Evolutionary conservation across 2,888 invertebrate genomes (phyloP), one percentile per base, ranked within the genome.

Genomic region (Acanthosepion lycidas): DNA sequence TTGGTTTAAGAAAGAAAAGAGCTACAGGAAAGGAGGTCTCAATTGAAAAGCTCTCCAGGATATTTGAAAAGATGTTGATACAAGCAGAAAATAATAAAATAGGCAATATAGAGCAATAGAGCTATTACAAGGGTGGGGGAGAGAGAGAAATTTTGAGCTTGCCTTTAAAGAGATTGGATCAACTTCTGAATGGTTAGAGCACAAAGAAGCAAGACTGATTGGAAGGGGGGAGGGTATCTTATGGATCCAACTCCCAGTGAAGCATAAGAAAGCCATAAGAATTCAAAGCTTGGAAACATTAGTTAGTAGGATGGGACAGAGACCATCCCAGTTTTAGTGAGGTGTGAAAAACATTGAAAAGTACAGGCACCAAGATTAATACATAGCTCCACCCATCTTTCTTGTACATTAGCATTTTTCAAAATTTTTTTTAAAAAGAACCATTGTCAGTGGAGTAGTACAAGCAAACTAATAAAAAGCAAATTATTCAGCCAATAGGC

Each of bases 261-360:
- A 78, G n/a, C 78, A 78, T 78, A 33, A 78, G n/a, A n/a, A 78
- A n/a, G 12, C 78, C n/a, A 78, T 78, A 78, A 78, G n/a, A 78
- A 78, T 78, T 78, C 78, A 78, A 78, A 78, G n/a, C n/a, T n/a
- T 78, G 78, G 78, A 78, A 78, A 78, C n/a, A 78, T 78, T 78
- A 78, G 78, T n/a, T 78, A 78, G 78, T 78, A 78, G 78, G 78
- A n/a, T 78, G 78, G 78, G 78, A 78, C 78, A 78, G 78, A 78
- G 78, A 78, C 78, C 78, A 78, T 78, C 78, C 78, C 78, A 78
- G n/a, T 78, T 78, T 78, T 78, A 78, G 78, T 78, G 78, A 78
- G 78, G 78, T 78, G 78, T 78, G 78, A 78, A 78, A 78, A 78
- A 78, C 78, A 78, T 78, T 78, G 78, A 78, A 78, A 78, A 78